Evolutionary conservation across 2,797 vertebrate species (phyloP), one percentile per base, ranked within the genome.

Genomic region (Falco rusticolus): DNA sequence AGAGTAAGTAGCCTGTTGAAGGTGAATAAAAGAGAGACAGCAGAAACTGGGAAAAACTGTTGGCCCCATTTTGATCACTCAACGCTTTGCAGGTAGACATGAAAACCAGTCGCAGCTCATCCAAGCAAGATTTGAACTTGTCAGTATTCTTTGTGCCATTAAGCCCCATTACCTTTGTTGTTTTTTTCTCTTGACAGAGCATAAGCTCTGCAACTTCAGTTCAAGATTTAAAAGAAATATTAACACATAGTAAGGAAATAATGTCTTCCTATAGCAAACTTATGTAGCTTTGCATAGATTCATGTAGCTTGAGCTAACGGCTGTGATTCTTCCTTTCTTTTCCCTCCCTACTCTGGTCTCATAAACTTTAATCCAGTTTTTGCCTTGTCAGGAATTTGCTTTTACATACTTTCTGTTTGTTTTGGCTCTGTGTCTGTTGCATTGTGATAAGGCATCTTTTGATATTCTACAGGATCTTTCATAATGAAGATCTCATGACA

Each of bases 391-490:
- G 87, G 89, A 72, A 50, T 93, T 93, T 82, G 63, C 66, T 91
- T 95, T 89, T 93, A 20, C 59, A 79, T 94, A 45, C 85, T 93
- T 89, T 64, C 28, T 94, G 87, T 93, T 96, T 94, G 74, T 75
- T 94, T 95, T 95, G 96, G 85, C 94, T 90, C 63, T 0, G 0
- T 53, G 57, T 71, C 85, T 7, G 0, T n/a, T 89, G 91, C 91
- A 81, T 81, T 96, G 93, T 95, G 92, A 96, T 95, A 96, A 93
- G 51, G 89, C 87, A 94, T 90, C 93, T 87, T 85, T 93, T 94
- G 90, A 87, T 95, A 94, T 69, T 89, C 79, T 69, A 69, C 0
- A 7, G 69, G 84, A 82, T 86, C 69, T 94, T 91, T 96, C 59
- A 93, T 93, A 96, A 95, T 53, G 93, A 90, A 60, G 89, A 94